These are phyloP conservation scores for Nesoenas mayeri DNA, from an alignment of 2,113 vertebrate species.

Conservation along the genomic window DNA sequence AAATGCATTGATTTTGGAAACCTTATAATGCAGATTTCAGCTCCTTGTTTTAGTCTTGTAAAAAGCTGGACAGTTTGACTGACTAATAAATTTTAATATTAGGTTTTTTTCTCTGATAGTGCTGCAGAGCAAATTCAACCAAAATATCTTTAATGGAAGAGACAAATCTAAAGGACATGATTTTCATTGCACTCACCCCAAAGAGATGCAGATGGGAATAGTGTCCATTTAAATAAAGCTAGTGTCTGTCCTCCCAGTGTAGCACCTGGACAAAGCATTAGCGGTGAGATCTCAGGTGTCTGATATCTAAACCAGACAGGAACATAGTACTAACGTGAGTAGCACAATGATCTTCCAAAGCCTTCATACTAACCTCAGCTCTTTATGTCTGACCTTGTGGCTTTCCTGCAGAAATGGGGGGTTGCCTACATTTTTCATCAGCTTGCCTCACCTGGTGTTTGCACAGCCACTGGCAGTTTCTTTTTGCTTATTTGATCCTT, in stretches of 20 bases:
- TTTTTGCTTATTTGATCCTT: conserved; percentile 8
- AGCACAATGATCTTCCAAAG: neutral
- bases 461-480: neutral
- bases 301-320: neutral
- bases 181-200: conserved; percentile 3
- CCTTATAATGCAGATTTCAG: conserved; percentile 46
- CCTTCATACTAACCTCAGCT: neutral
- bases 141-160: conserved; percentile 42
- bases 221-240: conserved; percentile 6
- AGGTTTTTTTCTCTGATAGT: neutral
- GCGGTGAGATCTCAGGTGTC: neutral
- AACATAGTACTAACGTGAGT: neutral
- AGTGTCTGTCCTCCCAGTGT: neutral
- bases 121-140: conserved; percentile 30
- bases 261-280: neutral
- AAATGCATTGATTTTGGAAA: conserved; percentile 72
- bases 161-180: neutral
- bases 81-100: conserved; percentile 60
- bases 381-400: neutral
- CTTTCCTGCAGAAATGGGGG: neutral
- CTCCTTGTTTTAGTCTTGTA: conserved; percentile 41
- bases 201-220: neutral
- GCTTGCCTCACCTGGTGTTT: neutral
- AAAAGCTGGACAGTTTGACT: conserved; percentile 58
- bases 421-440: neutral